Percentiles rank a stretch among this genome's conserved stretches.
Conservation (phyloP, 2,113 vertebrate species). For the Ameiurus melas region DNA sequence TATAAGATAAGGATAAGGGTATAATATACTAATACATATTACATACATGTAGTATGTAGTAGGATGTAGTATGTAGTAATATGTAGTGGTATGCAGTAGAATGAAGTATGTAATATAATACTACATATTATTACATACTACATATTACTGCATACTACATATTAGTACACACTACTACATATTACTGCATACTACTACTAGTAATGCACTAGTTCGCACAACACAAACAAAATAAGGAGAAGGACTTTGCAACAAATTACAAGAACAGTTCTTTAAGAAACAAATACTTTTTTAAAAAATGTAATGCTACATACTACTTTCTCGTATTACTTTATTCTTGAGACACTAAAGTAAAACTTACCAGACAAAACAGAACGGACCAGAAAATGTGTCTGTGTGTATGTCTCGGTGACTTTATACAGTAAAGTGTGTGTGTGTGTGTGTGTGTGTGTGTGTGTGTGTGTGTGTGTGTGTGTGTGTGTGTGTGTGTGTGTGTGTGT, state of each 20-base stretch:
- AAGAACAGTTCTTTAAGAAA: neutral
- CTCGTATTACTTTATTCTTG: neutral
- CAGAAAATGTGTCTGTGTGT: neutral
- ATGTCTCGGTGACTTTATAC: neutral
- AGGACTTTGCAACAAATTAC: neutral
- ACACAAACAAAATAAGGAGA: neutral
- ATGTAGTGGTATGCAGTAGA: too few species aligned
- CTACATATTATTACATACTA: too few species aligned
- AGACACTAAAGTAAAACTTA: conserved; percentile 15
- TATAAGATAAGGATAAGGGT: too few species aligned
- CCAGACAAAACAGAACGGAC: neutral
- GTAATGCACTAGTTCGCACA: neutral
- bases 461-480: neutral
- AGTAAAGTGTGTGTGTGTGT: neutral
- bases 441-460: neutral
- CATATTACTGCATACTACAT: too few species aligned
- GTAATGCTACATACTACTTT: neutral
- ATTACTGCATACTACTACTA: neutral
- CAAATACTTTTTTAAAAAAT: neutral
- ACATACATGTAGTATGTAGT: too few species aligned
- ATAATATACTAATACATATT: too few species aligned
- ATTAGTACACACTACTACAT: too few species aligned
- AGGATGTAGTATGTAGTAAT: too few species aligned
- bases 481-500: neutral
- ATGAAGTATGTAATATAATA: too few species aligned